These are phyloP conservation scores for Strix uralensis DNA, from an alignment of 2,113 vertebrate genomes.

Conservation along the genomic window DNA sequence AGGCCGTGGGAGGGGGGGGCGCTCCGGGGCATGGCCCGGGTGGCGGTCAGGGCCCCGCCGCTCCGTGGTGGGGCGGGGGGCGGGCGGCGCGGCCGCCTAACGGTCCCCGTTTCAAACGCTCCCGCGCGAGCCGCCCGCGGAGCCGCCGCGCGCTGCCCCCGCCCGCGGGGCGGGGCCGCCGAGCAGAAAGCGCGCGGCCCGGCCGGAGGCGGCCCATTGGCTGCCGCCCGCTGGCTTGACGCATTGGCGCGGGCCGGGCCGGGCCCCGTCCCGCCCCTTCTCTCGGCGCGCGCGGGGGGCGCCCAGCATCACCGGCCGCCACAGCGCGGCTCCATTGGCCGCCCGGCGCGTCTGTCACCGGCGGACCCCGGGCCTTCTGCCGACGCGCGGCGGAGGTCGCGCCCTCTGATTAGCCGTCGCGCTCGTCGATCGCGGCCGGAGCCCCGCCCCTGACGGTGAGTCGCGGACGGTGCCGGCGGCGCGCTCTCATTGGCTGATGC, in stretches of 20 bases:
- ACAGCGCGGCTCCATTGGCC: neutral
- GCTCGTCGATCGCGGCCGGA: neutral
- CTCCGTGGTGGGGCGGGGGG: neutral
- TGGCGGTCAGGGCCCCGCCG: too few relatives aligned
- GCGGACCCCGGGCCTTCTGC: neutral
- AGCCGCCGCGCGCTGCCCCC: neutral
- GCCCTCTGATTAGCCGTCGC: neutral
- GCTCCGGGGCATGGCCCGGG: neutral
- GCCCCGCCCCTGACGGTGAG: neutral
- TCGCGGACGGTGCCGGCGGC: neutral
- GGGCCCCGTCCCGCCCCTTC: neutral
- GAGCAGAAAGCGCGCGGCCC: neutral
- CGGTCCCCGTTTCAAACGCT: slow-evolving; percentile 27
- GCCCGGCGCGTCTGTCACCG: neutral
- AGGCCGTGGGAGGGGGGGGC: neutral
- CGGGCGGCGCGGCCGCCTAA: neutral
- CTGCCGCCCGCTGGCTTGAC: neutral
- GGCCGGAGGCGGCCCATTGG: neutral
- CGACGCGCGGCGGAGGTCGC: neutral
- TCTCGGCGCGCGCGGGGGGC: neutral
- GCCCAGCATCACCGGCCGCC: neutral
- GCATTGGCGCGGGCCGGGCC: neutral
- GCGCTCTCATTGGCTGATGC: neutral
- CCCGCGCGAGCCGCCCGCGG: neutral
- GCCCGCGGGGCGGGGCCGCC: neutral